These are phyloP conservation scores for Platysteira castanea DNA, from an alignment of 2,113 vertebrate species.

Conservation along the genomic window DNA sequence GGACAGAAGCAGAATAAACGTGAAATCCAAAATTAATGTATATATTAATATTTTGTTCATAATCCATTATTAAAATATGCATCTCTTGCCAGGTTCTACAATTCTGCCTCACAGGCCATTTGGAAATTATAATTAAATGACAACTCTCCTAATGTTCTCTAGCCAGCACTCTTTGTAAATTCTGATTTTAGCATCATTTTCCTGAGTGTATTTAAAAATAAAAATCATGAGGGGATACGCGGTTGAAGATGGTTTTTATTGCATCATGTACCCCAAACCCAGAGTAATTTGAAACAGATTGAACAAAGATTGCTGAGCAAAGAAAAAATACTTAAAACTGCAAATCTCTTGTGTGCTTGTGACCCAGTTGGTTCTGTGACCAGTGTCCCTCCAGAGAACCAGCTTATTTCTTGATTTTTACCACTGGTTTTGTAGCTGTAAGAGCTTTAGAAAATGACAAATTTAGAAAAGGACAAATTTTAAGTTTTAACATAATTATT, in stretches of 20 bases:
- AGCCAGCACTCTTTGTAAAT: not conserved
- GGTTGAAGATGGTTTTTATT: not conserved
- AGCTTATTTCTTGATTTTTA: not conserved
- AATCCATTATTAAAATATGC: not conserved
- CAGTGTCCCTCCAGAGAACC: not conserved
- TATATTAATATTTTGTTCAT: not conserved
- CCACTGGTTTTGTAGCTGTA: not conserved
- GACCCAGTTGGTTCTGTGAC: not conserved
- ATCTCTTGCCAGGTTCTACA: not conserved
- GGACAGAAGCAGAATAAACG: not conserved
- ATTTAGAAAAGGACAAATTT: not conserved
- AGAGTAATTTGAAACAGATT: not conserved
- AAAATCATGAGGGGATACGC: not conserved
- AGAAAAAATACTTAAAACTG: not conserved
- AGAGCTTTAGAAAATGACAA: not conserved
- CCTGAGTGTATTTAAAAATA: not conserved
- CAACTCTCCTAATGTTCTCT: not conserved
- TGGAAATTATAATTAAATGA: not conserved
- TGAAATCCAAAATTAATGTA: not conserved
- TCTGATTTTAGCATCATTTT: not conserved
- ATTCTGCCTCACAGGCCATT: not conserved
- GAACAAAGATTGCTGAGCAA: not conserved
- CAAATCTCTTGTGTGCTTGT: not conserved
- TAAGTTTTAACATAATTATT: not conserved
- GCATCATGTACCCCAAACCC: not conserved